Evolutionary conservation across 2,888 invertebrate species (phyloP), one percentile per base, ranked within the genome.

Genomic region (Thymelicus sylvestris): DNA sequence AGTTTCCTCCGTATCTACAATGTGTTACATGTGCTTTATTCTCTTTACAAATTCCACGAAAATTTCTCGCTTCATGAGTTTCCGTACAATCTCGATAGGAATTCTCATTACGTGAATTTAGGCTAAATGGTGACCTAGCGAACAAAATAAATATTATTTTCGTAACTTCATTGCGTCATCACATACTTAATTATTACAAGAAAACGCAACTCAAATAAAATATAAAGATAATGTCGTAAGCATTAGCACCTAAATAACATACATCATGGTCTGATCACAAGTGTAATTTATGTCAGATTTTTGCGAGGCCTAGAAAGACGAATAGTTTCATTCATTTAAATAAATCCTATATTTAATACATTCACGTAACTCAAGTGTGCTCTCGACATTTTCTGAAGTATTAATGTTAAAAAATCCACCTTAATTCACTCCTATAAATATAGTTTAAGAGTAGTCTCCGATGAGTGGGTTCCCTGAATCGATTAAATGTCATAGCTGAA

Each of bases 401-500:
- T 44, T 44, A 44, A 44, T 12, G 12, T 12, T 44, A 10, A 44
- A 44, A 44, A 12, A 44, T 44, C 8, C 10, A 44, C 44, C 44
- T 12, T 10, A 44, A 44, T 44, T 12, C 44, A 0, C 8, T 44
- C 12, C 5, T 57, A 24, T 57, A 15, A 6, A 61, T 5, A 10
- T 15, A n/a, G 6, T 41, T 67, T 64, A 63, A 60, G 65, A 67
- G 71, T 47, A 57, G 48, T 57, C 66, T 57, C 69, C 59, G 13
- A 67, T 67, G 57, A 59, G 57, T 66, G 67, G 67, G 55, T 72
- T 59, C 57, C 61, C 39, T 47, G 55, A 57, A 74, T 72, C 72
- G 72, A 74, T 74, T 71, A 63, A 65, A 62, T 68, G 71, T 71
- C 74, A 62, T 55, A 59, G 65, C 68, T 71, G 63, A 74, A 71